Conservation (phyloP, 2,113 vertebrate genomes). For the Phyllopteryx taeniolatus region DNA sequence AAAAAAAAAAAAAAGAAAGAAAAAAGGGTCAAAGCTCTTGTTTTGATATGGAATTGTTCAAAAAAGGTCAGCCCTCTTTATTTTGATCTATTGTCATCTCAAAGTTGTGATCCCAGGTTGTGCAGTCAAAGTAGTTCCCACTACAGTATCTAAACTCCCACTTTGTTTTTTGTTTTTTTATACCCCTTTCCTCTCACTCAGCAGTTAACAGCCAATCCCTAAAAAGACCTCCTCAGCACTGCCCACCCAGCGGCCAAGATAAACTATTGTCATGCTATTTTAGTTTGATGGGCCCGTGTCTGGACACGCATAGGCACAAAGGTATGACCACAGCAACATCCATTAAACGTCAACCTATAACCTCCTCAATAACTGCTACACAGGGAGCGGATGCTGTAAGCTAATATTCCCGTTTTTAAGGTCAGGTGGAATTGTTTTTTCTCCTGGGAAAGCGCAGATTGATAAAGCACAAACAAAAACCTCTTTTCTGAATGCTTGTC, state of each 20-base stretch:
- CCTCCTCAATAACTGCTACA: constrained; percentile 46
- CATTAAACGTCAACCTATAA: constrained; percentile 41
- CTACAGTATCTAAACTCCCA: constrained; percentile 38
- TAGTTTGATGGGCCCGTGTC: constrained; percentile 15
- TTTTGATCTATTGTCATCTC: constrained; percentile 30
- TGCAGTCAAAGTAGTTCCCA: constrained; percentile 30
- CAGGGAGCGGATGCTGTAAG: constrained; percentile 56
- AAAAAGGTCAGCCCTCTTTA: constrained; percentile 54
- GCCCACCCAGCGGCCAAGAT: constrained; percentile 14
- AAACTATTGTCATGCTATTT: constrained; percentile 25
- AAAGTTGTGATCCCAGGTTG: constrained; percentile 43
- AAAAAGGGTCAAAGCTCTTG: constrained; percentile 33
- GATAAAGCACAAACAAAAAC: constrained; percentile 76
- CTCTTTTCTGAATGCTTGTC: constrained; percentile 72
- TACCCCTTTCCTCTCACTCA: constrained; percentile 36
- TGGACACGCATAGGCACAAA: constrained; percentile 26
- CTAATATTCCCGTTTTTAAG: constrained; percentile 74
- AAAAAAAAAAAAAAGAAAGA: constrained; percentile 22
- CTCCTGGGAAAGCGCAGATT: constrained; percentile 68
- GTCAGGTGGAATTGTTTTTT: constrained; percentile 74
- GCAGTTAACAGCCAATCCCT: constrained; percentile 50
- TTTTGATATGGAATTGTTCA: constrained; percentile 50
- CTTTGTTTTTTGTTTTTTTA: no score
- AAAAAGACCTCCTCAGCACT: constrained; percentile 54
- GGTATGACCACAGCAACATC: constrained; percentile 27